These are phyloP conservation scores for Halocaridina rubra DNA, from an alignment of 2,888 invertebrate genomes.

Conservation along the genomic window DNA sequence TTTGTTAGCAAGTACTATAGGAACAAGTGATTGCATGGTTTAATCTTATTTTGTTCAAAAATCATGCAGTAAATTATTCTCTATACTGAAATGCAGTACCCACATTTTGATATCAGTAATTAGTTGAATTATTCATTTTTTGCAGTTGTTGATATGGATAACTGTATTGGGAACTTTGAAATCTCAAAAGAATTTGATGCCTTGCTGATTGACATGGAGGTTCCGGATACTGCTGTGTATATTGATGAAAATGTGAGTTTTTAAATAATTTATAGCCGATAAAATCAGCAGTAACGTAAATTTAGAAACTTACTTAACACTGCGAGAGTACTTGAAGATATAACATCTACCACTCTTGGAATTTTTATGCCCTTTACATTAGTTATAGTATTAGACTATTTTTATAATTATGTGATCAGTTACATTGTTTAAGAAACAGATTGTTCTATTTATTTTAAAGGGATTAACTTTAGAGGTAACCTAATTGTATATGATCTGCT, in stretches of 20 bases:
- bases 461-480: no score
- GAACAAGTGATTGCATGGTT: neutral
- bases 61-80: neutral
- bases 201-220: constrained; percentile 77
- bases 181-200: constrained; percentile 90
- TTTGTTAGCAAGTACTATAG: neutral
- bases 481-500: no score
- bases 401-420: no score
- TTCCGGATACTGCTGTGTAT: constrained; percentile 66
- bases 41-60: neutral
- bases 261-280: no score
- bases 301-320: no score
- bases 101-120: constrained; percentile 9
- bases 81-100: neutral
- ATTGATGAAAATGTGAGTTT: constrained; percentile 59
- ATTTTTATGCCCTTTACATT: no score
- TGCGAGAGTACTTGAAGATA: no score
- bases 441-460: no score
- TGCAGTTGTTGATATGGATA: constrained; percentile 79
- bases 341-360: no score
- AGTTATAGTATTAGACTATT: no score
- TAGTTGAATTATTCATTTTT: constrained; percentile 58
- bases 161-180: constrained; percentile 82
- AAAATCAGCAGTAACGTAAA: no score
- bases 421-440: no score